Evolutionary conservation across 2,797 vertebrate species (phyloP).

Genomic region (Cercopithecus mitis): DNA sequence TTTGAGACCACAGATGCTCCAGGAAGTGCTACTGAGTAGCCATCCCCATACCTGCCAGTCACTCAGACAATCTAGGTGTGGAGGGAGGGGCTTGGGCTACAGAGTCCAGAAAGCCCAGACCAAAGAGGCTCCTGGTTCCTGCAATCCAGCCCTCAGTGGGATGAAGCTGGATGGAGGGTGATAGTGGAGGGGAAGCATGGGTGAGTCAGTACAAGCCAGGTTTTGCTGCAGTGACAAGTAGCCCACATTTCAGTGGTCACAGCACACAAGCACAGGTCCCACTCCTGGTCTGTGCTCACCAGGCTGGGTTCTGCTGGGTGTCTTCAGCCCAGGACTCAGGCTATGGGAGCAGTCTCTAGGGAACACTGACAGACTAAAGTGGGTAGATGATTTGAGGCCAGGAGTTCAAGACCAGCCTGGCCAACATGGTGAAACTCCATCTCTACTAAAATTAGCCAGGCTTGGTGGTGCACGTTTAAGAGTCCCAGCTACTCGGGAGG

Average conservation of each 20-base stretch:
- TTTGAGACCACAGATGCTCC: accelerated
- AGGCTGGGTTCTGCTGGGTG: not conserved
- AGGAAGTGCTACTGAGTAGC: not conserved
- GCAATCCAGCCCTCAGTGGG: accelerated
- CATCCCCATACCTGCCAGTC: accelerated
- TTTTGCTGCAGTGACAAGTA: not conserved
- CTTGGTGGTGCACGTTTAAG: not conserved
- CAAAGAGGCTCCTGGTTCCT: not conserved
- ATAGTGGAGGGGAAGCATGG: accelerated
- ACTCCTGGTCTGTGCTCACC: accelerated
- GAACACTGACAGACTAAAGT: not conserved
- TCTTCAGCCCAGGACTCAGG: not conserved
- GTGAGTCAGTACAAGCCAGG: not conserved
- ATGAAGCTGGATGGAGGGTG: accelerated
- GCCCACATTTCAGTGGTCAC: not conserved
- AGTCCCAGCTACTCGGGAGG: not conserved
- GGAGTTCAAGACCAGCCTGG: too few species aligned
- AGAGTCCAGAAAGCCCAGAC: not conserved
- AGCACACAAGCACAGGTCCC: accelerated
- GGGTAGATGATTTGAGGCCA: too few species aligned
- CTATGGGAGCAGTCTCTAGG: not conserved
- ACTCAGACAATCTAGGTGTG: accelerated
- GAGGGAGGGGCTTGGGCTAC: not conserved
- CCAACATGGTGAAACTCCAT: too few species aligned
- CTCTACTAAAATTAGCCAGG: not conserved